phyloP scores from a whole-genome alignment of 1,140 invertebrate species.

The Leptopilina clavipes region DNA sequence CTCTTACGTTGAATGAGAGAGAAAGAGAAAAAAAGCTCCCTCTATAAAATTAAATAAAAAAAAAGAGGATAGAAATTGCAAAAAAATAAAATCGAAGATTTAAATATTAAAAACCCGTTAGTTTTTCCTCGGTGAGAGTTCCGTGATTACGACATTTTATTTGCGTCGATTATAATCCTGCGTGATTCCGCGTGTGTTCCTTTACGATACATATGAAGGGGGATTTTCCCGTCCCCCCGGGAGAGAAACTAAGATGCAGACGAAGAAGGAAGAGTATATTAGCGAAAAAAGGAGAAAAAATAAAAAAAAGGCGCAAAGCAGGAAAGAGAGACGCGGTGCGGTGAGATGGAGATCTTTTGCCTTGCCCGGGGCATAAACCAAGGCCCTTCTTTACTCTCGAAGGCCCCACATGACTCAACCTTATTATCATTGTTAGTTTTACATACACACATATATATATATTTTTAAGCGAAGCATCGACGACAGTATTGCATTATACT shows the following conservation, averaged over 20 bases:
- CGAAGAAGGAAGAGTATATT: not conserved
- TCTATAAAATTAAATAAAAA: not conserved
- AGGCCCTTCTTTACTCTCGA: constrained; percentile 65
- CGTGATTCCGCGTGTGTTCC: not conserved
- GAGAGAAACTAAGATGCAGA: constrained; percentile 4
- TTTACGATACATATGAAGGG: not conserved
- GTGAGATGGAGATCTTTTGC: constrained; percentile 57
- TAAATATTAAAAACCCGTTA: constrained; percentile 5
- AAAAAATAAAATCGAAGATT: constrained; percentile 27
- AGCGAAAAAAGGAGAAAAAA: not conserved
- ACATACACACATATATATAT: constrained; percentile 33
- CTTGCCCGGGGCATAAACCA: constrained; percentile 70
- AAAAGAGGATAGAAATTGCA: constrained; percentile 25
- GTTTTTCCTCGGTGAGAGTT: not conserved
- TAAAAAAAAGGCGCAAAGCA: constrained; percentile 1
- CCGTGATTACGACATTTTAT: not conserved
- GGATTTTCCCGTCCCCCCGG: constrained; percentile 18
- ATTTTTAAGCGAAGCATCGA: not conserved
- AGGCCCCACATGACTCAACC: constrained; percentile 69
- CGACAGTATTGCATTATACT: constrained; percentile 12
- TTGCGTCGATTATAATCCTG: not conserved
- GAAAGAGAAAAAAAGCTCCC: not conserved
- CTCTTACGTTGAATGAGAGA: not conserved
- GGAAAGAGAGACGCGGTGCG: constrained; percentile 20
- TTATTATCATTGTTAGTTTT: constrained; percentile 59